A percentile compares a stretch with the other conserved stretches of the same genome.
Conservation (phyloP, 2,113 vertebrate genomes). For the Isichthys henryi region DNA sequence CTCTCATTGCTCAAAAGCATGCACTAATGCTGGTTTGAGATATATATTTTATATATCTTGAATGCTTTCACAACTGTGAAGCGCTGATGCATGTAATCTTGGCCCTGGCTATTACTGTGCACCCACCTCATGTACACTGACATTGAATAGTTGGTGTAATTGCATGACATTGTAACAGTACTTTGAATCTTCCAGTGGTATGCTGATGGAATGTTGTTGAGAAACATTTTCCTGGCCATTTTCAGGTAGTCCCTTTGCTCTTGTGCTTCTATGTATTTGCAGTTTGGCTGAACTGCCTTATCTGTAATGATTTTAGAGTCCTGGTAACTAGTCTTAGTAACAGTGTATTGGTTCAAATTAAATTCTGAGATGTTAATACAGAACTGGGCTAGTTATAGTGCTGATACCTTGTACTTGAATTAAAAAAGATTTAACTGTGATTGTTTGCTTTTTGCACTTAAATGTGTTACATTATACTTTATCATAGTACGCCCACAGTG, state of each 20-base stretch:
- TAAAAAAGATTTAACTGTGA: neutral
- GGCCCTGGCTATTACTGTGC: neutral
- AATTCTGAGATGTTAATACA: neutral
- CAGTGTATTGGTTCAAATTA: neutral
- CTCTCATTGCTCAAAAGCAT: constrained; percentile 37
- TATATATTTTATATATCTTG: neutral
- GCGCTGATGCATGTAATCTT: neutral
- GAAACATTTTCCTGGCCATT: neutral
- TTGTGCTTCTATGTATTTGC: neutral
- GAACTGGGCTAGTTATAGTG: neutral
- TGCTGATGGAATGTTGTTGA: neutral
- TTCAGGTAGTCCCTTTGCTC: neutral
- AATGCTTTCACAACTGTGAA: constrained; percentile 15
- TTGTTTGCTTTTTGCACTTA: neutral
- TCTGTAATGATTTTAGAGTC: neutral
- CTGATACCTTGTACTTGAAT: neutral
- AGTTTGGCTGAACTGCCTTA: neutral
- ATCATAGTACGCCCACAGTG: neutral
- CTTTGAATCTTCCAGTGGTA: neutral
- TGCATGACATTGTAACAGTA: neutral
- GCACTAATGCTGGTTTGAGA: constrained; percentile 7
- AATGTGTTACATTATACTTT: neutral
- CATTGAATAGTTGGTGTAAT: neutral
- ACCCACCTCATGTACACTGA: neutral
- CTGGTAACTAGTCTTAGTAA: neutral